These are phyloP conservation scores for Potamarius usumacintae DNA, from an alignment of 2,113 vertebrate genomes.

Conservation along the genomic window DNA sequence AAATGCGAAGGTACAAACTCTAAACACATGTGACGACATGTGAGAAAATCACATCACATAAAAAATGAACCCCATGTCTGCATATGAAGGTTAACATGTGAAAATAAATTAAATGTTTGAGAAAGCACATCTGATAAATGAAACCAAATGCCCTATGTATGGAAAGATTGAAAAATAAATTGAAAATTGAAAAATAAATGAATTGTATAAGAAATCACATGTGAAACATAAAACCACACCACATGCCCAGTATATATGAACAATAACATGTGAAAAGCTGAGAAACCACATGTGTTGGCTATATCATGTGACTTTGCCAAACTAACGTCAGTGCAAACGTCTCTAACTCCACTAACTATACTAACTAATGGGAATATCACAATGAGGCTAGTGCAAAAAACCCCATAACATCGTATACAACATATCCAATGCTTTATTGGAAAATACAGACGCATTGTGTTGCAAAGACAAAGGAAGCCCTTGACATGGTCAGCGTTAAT, in stretches of 20 bases:
- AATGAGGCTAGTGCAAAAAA: not conserved
- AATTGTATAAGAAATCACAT: not conserved
- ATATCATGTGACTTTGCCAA: not conserved
- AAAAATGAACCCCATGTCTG: not conserved
- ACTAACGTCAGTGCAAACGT: not conserved
- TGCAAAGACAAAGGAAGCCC: not conserved
- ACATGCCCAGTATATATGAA: not conserved
- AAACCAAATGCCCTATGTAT: not conserved
- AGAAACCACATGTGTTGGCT: not conserved
- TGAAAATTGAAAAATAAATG: not conserved
- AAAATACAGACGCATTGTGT: not conserved
- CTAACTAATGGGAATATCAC: not conserved
- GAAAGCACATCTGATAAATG: not conserved
- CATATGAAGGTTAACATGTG: not conserved
- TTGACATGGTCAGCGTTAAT: not conserved
- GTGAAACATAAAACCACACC: not conserved
- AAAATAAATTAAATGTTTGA: not conserved
- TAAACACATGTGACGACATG: not conserved
- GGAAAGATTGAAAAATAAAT: not conserved
- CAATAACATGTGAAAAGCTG: not conserved
- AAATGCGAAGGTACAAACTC: not conserved
- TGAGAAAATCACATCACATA: not conserved
- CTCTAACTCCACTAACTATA: not conserved
- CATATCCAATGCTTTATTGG: not conserved
- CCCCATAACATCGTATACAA: not conserved